A percentile compares a stretch with the other conserved stretches of the same genome.
Evolutionary conservation across 2,113 vertebrate species (phyloP).

Genomic region (Seriola aureovittata): DNA sequence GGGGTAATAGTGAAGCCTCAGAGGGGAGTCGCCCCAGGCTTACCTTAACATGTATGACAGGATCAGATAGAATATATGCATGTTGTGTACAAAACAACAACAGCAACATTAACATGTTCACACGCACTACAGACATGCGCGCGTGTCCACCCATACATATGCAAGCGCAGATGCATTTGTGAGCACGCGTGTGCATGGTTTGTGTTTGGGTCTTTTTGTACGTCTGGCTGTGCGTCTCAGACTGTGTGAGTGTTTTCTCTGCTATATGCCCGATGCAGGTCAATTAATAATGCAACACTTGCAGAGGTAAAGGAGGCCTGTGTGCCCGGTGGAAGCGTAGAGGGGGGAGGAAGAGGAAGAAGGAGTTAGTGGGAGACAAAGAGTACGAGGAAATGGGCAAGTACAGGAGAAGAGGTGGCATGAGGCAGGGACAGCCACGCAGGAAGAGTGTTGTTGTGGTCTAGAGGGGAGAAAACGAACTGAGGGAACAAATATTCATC

Average conservation of each 20-base stretch:
- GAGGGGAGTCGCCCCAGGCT: slow-evolving; percentile 67
- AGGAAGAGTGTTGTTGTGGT: neutral
- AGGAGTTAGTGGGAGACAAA: slow-evolving; percentile 60
- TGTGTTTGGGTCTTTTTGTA: slow-evolving; percentile 10
- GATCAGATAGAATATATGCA: slow-evolving; percentile 75
- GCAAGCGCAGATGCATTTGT: neutral
- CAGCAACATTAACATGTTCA: slow-evolving; percentile 36
- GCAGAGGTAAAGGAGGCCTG: slow-evolving; percentile 74
- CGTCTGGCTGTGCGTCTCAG: slow-evolving; percentile 30
- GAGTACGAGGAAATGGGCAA: slow-evolving; percentile 51
- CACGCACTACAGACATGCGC: neutral
- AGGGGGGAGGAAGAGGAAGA: neutral
- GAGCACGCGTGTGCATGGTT: neutral
- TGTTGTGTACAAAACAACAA: slow-evolving; percentile 66
- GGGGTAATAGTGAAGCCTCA: slow-evolving; percentile 53
- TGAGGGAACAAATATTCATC: slow-evolving; percentile 17
- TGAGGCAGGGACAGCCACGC: slow-evolving; percentile 18
- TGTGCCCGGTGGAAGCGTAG: slow-evolving; percentile 51
- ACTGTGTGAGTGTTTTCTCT: slow-evolving; percentile 48
- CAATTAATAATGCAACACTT: slow-evolving; percentile 82
- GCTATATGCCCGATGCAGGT: slow-evolving; percentile 71
- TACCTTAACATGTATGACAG: slow-evolving; percentile 58
- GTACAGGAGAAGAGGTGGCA: slow-evolving; percentile 1
- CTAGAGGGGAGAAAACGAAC: slow-evolving; percentile 9
- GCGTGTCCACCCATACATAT: neutral